Evolutionary conservation across 2,797 vertebrate genomes (phyloP), one percentile per base, ranked within the genome.

Genomic region (Salarias fasciatus): DNA sequence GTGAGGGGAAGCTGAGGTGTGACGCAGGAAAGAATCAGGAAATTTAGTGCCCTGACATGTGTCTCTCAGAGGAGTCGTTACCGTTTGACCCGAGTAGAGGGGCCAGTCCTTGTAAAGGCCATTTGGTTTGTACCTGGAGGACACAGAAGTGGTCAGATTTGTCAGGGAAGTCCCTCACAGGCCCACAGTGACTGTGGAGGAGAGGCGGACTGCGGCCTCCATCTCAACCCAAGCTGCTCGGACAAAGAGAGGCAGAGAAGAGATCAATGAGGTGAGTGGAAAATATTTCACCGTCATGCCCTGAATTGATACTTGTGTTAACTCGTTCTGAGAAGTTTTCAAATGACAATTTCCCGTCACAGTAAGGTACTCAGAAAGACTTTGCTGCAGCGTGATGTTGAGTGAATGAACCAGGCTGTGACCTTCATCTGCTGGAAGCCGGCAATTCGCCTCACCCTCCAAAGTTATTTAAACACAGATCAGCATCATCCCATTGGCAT

Each of bases 11-110:
- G 67, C 55, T 29, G 57, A 81, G 69, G 75, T 73, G 82, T n/a
- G 57, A 80, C 11, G 61, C 69, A 83, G 79, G 81, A 86, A 79
- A 79, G 56, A 52, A 63, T 68, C 45, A 55, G 61, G 59, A 52
- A 42, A 11, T 69, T 41, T 28, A 45, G 56, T 13, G 41, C 12
- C 37, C 41, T 38, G 46, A 66, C 43, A 36, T 44, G 42, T 61
- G 59, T 61, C 44, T 60, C 61, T 60, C 63, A 69, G 61, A 40
- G 48, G 48, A 76, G 58, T 58, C 67, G 44, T 69, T 55, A 53
- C 58, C 24, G 7, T 52, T 55, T 8, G 45, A 45, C 46, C 51
- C 59, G 15, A 48, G 30, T 11, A 45, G 37, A 71, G 2, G 40
- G 36, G 57, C n/a, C 11, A 14, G 45, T 56, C 37, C 48, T 41